Percentiles rank a stretch among this genome's conserved stretches.
Conservation (phyloP, 2,888 invertebrate genomes). For the Periphyllus acericola region DNA sequence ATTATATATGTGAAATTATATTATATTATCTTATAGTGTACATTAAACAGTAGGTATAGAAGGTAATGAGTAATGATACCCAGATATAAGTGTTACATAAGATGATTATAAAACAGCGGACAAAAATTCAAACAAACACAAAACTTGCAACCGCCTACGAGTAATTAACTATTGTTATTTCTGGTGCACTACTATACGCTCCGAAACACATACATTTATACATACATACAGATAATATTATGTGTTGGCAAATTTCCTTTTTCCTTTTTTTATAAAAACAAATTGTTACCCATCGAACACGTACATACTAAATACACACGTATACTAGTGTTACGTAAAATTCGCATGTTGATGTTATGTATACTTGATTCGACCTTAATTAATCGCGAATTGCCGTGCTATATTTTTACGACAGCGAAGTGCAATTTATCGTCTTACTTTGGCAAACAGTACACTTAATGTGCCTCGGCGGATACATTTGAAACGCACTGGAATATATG, state of each 20-base stretch:
- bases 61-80: constrained; percentile 1
- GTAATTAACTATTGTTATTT: constrained; percentile 55
- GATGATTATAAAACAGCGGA: constrained; percentile 8
- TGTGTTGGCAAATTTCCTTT: neutral
- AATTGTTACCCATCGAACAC: neutral
- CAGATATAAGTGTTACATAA: neutral
- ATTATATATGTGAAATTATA: too few relatives aligned
- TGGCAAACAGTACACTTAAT: neutral
- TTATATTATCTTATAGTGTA: neutral
- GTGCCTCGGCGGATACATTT: too few relatives aligned
- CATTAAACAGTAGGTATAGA: neutral
- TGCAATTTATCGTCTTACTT: neutral
- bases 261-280: neutral
- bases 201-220: neutral
- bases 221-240: neutral
- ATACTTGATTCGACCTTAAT: neutral
- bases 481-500: too few relatives aligned
- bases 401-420: neutral
- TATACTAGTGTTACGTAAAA: neutral
- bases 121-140: too few relatives aligned
- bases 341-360: neutral
- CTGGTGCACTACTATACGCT: constrained; percentile 22
- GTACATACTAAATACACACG: too few relatives aligned
- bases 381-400: neutral
- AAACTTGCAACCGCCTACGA: neutral